Percentiles rank a stretch among this genome's conserved stretches.
Evolutionary conservation across 1,140 invertebrate genomes (phyloP).

Genomic region (Drosophila auraria): DNA sequence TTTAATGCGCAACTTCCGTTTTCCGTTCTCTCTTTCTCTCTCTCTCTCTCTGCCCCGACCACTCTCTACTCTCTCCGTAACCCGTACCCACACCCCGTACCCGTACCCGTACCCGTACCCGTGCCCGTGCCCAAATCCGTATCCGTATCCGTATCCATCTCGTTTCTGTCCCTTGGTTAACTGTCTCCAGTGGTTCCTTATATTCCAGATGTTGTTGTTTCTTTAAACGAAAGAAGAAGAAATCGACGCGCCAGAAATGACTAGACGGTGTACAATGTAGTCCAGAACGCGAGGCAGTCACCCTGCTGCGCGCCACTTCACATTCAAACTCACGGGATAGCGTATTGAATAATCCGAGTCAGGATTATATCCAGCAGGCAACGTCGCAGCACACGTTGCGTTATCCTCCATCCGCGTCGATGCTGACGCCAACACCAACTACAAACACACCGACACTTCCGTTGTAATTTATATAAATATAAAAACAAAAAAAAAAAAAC

Average conservation of each 20-base stretch:
- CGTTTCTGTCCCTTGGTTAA: conserved; percentile 64
- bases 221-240: conserved; percentile 99
- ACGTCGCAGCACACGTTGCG: conserved; percentile 85
- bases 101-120: conserved; percentile 3
- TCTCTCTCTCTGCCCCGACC: conserved; percentile 46
- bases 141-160: conserved; percentile 41
- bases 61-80: conserved; percentile 23
- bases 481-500: conserved; percentile 33
- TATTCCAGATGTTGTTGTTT: conserved; percentile 96
- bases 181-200: conserved; percentile 81
- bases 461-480: conserved; percentile 85
- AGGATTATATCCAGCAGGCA: conserved; percentile 85
- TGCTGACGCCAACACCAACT: conserved; percentile 85
- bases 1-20: conserved; percentile 68
- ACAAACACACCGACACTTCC: conserved; percentile 86
- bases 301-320: conserved; percentile 88
- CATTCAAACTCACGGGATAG: conserved; percentile 89
- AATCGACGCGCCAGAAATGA: conserved; percentile 87
- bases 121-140: conserved; percentile 14
- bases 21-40: conserved; percentile 50
- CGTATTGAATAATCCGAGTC: conserved; percentile 86
- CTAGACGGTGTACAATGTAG: conserved; percentile 86
- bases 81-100: neutral
- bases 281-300: conserved; percentile 89
- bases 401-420: conserved; percentile 85